Evolutionary conservation across 2,113 vertebrate species (phyloP).

Genomic region (Balaenoptera acutorostrata): DNA sequence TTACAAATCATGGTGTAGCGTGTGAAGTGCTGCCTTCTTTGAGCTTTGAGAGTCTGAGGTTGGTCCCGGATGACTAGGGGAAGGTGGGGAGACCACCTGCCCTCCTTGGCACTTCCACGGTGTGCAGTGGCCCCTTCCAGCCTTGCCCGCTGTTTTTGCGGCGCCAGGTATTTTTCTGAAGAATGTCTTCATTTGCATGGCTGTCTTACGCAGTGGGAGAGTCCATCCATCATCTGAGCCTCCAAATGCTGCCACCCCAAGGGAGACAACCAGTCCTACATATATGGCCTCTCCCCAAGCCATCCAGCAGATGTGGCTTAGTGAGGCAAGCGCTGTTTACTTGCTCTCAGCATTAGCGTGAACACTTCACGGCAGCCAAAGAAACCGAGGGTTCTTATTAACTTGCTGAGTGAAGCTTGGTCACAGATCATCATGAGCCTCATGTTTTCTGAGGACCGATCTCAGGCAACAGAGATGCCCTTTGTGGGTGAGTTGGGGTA

Average conservation of each 20-base stretch:
- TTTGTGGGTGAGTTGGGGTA: not conserved
- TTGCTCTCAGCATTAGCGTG: not conserved
- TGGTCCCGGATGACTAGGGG: not conserved
- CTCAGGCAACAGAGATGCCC: not conserved
- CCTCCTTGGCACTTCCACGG: not conserved
- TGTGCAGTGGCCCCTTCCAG: not conserved
- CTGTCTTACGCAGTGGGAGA: not conserved
- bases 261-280: conserved; percentile 30
- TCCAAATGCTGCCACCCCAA: not conserved
- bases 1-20: not conserved
- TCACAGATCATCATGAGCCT: not conserved
- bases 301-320: not conserved
- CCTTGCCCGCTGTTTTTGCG: not conserved
- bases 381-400: not conserved
- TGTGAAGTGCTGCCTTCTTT: not conserved
- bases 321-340: not conserved
- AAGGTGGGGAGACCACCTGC: not conserved
- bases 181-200: conserved; percentile 14
- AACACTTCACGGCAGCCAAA: not conserved
- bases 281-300: not conserved
- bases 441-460: not conserved
- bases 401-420: not conserved
- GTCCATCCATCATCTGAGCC: not conserved
- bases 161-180: not conserved
- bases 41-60: not conserved